A percentile compares a stretch with the other conserved stretches of the same genome.
Evolutionary conservation across 30 jellyfish, hydroid and myxozoan species (phyloP).

Genomic region (Pelagia noctiluca): DNA sequence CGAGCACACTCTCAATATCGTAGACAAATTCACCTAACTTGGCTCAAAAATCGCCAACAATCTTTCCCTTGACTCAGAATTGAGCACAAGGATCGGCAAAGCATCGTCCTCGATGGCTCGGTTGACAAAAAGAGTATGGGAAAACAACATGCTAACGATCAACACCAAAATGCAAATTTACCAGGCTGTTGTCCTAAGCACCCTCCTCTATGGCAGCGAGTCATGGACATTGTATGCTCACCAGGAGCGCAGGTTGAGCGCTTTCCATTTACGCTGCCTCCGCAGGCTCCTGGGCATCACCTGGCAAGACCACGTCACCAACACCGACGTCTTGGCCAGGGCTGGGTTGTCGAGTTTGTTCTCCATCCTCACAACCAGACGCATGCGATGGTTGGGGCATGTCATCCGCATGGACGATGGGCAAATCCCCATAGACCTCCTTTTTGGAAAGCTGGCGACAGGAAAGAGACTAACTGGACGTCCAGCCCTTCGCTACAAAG

Average conservation of each 20-base stretch:
- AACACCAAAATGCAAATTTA: neutral
- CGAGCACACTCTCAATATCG: conserved; percentile 8
- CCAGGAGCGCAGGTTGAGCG: conserved; percentile 35
- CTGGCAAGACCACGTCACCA: conserved; percentile 26
- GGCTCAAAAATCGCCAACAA: conserved; percentile 18
- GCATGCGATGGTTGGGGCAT: conserved; percentile 32
- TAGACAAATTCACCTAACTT: conserved; percentile 20
- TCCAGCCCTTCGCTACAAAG: conserved; percentile 24
- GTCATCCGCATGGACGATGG: conserved; percentile 18
- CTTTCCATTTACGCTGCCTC: conserved; percentile 31
- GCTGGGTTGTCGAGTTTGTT: conserved; percentile 10
- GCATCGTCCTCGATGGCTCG: conserved; percentile 29
- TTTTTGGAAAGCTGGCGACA: conserved; percentile 15
- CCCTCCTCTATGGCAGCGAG: conserved; percentile 33
- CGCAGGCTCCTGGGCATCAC: conserved; percentile 17
- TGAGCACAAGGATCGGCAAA: conserved; percentile 20
- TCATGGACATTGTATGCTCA: conserved; percentile 20
- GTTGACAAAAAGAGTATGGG: conserved; percentile 25
- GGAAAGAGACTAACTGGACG: conserved; percentile 16
- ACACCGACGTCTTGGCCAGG: conserved; percentile 6
- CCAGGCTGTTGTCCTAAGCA: conserved; percentile 29
- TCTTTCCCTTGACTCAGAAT: conserved; percentile 22
- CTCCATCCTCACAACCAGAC: conserved; percentile 17
- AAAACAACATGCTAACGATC: conserved; percentile 16
- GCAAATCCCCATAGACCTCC: conserved; percentile 18